These are phyloP conservation scores for Apodemus agrarius DNA, from an alignment of 2,797 vertebrate genomes.

Conservation along the genomic window DNA sequence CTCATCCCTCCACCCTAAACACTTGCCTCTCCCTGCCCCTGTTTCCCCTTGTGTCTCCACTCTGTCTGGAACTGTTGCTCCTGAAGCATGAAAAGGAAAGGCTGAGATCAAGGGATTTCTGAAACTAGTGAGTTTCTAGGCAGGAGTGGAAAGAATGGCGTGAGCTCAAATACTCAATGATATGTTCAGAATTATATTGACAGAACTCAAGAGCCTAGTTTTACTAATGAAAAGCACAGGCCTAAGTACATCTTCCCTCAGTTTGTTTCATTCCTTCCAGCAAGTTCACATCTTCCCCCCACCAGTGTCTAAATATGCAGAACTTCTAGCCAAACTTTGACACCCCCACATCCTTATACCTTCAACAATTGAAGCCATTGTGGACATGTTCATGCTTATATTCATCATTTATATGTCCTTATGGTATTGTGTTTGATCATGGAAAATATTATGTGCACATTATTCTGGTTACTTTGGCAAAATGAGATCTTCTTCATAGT, in stretches of 20 bases:
- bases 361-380: constrained; percentile 58
- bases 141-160: constrained; percentile 19
- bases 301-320: constrained; percentile 34
- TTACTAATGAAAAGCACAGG: constrained; percentile 71
- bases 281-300: constrained; percentile 29
- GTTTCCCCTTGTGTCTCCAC: constrained; percentile 46
- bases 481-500: constrained; percentile 64
- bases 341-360: constrained; percentile 35
- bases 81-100: constrained; percentile 48
- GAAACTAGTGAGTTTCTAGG: constrained; percentile 58
- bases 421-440: constrained; percentile 64
- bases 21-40: not conserved
- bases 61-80: constrained; percentile 58
- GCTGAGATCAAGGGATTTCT: constrained; percentile 66
- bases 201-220: constrained; percentile 65
- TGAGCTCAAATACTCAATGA: constrained; percentile 67
- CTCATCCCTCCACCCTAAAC: not conserved
- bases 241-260: constrained; percentile 60
- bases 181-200: constrained; percentile 58
- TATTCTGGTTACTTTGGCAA: constrained; percentile 73
- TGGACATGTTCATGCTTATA: constrained; percentile 51
- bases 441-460: constrained; percentile 80
- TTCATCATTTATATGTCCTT: constrained; percentile 53
- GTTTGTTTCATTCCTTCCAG: constrained; percentile 62
- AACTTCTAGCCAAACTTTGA: constrained; percentile 60